phyloP scores from a whole-genome alignment of 2,888 invertebrate genomes.

The Caenorhabditis imperialis region DNA sequence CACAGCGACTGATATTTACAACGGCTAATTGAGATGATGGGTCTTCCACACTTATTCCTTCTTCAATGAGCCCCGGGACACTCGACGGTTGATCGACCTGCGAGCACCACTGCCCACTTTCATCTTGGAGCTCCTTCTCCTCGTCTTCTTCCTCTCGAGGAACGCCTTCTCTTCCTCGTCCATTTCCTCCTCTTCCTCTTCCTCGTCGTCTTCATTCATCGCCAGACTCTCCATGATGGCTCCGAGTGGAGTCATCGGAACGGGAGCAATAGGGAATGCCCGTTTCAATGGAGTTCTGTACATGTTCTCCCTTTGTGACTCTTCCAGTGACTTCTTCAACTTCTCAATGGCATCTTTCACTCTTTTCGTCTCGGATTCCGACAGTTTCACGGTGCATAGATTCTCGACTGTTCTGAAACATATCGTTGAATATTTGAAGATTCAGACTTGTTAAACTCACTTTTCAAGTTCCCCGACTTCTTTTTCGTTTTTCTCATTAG shows the following conservation, averaged over 20 bases:
- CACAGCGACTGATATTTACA: neutral
- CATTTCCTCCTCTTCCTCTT: neutral
- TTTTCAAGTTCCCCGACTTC: neutral
- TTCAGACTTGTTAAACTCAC: neutral
- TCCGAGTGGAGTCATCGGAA: slow-evolving; percentile 7
- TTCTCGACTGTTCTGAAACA: slow-evolving; percentile 4
- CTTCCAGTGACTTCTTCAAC: neutral
- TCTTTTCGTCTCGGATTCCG: neutral
- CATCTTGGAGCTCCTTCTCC: slow-evolving; percentile 20
- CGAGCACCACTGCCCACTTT: neutral
- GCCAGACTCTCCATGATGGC: slow-evolving; percentile 1
- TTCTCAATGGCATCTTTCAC: neutral
- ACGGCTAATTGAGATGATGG: neutral
- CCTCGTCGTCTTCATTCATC: neutral
- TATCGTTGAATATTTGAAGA: no score
- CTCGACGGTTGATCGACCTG: neutral
- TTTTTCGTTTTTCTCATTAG: slow-evolving; percentile 4
- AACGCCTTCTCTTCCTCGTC: neutral
- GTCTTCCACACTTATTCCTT: neutral
- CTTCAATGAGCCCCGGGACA: neutral
- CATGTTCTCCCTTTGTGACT: no score
- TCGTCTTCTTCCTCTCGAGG: slow-evolving; percentile 1
- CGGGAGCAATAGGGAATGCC: neutral
- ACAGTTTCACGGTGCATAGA: neutral
- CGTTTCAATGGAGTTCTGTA: slow-evolving; percentile 1